A percentile compares a stretch with the other conserved stretches of the same genome.
phyloP scores from a whole-genome alignment of 2,797 vertebrate species.

The Notolepis coatsorum region DNA sequence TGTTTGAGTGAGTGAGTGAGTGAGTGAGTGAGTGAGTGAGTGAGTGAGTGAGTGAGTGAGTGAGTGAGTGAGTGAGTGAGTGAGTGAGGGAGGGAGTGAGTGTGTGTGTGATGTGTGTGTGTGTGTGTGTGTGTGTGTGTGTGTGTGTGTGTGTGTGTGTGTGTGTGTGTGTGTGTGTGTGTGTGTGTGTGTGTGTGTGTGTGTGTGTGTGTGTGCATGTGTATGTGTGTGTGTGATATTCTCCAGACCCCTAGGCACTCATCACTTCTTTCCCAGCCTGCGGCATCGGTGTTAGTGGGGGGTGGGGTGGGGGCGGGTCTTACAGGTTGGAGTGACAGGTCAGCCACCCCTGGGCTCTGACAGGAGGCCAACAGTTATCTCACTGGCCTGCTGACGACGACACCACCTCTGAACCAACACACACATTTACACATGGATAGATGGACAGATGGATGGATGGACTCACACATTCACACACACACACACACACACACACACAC shows the following conservation, averaged over 20 bases:
- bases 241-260: slow-evolving; percentile 63
- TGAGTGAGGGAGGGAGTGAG: no score
- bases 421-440: slow-evolving; percentile 18
- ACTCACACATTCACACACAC: slow-evolving; percentile 9
- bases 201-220: slow-evolving; percentile 6
- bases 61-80: neutral
- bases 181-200: neutral
- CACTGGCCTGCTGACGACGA: slow-evolving; percentile 55
- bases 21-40: neutral
- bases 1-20: no score
- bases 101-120: slow-evolving; percentile 10
- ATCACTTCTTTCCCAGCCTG: slow-evolving; percentile 43
- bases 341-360: slow-evolving; percentile 53
- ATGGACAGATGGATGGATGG: no score
- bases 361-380: slow-evolving; percentile 59
- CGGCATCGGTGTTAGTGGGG: slow-evolving; percentile 53
- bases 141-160: neutral
- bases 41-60: neutral
- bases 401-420: slow-evolving; percentile 4
- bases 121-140: slow-evolving; percentile 7
- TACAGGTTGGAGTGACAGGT: slow-evolving; percentile 47
- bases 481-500: neutral
- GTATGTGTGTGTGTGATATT: slow-evolving; percentile 34
- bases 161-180: neutral
- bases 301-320: no score